Evolutionary conservation across 2,888 invertebrate genomes (phyloP).

Genomic region (Nomada lathburiana): DNA sequence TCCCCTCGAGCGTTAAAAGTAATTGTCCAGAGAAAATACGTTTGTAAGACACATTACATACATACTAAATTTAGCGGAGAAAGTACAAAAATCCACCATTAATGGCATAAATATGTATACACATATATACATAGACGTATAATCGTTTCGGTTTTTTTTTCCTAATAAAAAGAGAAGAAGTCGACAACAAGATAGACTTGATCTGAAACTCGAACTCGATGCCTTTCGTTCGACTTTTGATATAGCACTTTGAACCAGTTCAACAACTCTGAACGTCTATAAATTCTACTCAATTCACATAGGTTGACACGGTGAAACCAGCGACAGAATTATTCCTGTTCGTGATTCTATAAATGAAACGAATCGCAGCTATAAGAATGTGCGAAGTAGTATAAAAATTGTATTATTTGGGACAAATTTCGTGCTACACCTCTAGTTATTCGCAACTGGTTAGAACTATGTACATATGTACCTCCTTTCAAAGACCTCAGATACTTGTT

Average conservation of each 20-base stretch:
- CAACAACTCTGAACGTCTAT: no score
- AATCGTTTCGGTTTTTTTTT: background rate
- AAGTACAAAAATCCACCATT: background rate
- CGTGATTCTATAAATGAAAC: background rate
- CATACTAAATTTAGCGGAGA: background rate
- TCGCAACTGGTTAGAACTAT: background rate
- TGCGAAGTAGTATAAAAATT: background rate
- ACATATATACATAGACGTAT: background rate
- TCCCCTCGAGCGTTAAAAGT: no score
- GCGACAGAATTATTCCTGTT: no score
- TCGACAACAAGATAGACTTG: background rate
- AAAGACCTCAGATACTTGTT: background rate
- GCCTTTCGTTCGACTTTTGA: no score
- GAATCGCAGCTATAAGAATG: background rate
- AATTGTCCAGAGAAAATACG: background rate
- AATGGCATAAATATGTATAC: conserved; percentile 2
- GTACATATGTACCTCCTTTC: no score
- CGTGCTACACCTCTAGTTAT: background rate
- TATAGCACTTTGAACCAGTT: background rate
- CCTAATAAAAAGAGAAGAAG: no score
- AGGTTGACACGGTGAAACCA: no score
- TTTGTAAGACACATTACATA: background rate
- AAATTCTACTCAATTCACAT: no score
- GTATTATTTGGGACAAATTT: background rate
- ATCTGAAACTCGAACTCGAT: background rate